Evolutionary conservation across 2,113 vertebrate genomes (phyloP).

Genomic region (Leptobrachium leishanense): DNA sequence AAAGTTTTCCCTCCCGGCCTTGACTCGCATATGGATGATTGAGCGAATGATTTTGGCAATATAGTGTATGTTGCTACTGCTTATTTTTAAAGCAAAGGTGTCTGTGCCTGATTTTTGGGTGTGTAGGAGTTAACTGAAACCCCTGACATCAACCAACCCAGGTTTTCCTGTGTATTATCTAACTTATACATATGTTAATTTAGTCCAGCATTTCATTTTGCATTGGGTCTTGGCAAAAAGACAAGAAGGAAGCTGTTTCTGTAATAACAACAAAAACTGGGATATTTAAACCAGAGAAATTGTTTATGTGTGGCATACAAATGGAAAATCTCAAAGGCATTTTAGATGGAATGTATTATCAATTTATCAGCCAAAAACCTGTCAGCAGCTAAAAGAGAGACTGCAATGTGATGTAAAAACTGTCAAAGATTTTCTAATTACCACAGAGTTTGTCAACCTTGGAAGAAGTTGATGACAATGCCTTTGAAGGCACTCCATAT

Average conservation of each 20-base stretch:
- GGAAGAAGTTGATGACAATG: background rate
- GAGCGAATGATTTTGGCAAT: too few species aligned
- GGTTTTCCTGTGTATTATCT: too few species aligned
- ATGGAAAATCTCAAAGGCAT: background rate
- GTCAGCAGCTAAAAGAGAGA: background rate
- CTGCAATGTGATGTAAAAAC: slow-evolving; percentile 9
- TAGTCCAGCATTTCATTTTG: background rate
- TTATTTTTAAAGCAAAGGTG: too few species aligned
- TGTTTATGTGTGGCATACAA: background rate
- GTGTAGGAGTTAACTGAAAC: too few species aligned
- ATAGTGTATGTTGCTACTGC: too few species aligned
- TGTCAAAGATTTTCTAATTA: background rate
- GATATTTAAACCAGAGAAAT: slow-evolving; percentile 11
- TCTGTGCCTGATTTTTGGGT: too few species aligned
- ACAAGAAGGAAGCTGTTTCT: background rate
- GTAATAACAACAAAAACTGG: too few species aligned
- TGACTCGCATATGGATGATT: too few species aligned
- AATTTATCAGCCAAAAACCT: slow-evolving; percentile 26
- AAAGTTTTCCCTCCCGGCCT: too few species aligned
- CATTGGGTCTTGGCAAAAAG: background rate
- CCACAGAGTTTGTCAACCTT: background rate
- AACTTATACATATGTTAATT: too few species aligned
- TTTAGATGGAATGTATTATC: too few species aligned
- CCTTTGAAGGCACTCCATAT: background rate
- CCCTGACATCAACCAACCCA: too few species aligned